Evolutionary conservation across 2,888 invertebrate species (phyloP), one percentile per base, ranked within the genome.

Genomic region (Esperia sulphurella): DNA sequence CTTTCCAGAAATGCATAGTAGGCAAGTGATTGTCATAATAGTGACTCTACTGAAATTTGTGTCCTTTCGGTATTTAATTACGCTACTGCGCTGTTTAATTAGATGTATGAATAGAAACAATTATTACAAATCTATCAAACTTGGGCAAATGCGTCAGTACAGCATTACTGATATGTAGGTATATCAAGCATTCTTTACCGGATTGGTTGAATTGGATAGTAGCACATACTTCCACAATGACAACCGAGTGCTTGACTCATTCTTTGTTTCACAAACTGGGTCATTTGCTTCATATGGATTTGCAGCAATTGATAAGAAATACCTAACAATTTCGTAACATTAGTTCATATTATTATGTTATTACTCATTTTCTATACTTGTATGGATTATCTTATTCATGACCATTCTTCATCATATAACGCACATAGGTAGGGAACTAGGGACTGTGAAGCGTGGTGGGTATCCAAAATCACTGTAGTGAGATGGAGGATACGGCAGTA

Each of bases 241-340:
- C 71, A 74, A 64, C 57, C 46, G 61, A 48, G 43, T 53, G 58
- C 55, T 71, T 84, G 83, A 84, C 70, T 86, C 83, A 83, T 67
- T 80, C 80, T 78, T 83, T 84, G 81, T 84, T 73, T 73, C 70
- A 55, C 57, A 68, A 83, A 76, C 67, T 81, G 63, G 83, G 84
- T 77, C 83, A 76, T 78, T 70, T 68, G 71, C 68, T 75, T 59
- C 61, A 73, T 72, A 72, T 73, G 75, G 71, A 75, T 76, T 76
- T 77, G 71, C 71, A 66, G 71, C 60, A 68, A 68, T 72, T 70
- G 75, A 74, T 74, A 73, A 78, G 63, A 63, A 55, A 59, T 53
- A 35, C 5, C 21, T 21, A 58, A 49, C 54, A 45, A 61, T 63
- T 59, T 63, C 53, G 59, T 54, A 59, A 61, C 46, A 21, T 21